A percentile compares a stretch with the other conserved stretches of the same genome.
phyloP scores from a whole-genome alignment of 2,797 vertebrate species.

The Helostoma temminkii region DNA sequence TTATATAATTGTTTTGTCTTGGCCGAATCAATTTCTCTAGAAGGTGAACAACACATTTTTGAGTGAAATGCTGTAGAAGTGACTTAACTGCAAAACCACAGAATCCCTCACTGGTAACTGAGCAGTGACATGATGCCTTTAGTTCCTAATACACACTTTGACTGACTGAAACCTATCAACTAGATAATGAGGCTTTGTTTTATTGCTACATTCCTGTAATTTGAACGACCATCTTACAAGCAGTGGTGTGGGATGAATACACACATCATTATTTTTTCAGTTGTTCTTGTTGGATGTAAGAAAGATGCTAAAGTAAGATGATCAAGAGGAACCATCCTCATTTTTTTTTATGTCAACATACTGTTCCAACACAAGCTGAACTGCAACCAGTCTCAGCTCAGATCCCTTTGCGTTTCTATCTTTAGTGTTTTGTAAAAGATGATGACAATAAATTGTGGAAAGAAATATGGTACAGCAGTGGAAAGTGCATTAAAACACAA shows the following conservation, averaged over 20 bases:
- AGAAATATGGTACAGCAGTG: constrained; percentile 39
- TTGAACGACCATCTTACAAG: constrained; percentile 1
- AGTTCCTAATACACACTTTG: background rate
- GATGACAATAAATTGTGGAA: constrained; percentile 16
- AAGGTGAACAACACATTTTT: constrained; percentile 1
- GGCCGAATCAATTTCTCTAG: background rate
- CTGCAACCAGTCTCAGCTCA: constrained; percentile 25
- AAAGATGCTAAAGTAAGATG: constrained; percentile 2
- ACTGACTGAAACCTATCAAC: constrained; percentile 28
- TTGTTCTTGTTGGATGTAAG: constrained; percentile 23
- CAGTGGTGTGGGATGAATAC: constrained; percentile 6
- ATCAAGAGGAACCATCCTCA: constrained; percentile 12
- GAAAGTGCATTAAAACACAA: constrained; percentile 39
- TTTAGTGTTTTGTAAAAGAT: constrained; percentile 49
- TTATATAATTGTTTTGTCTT: background rate
- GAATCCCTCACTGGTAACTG: background rate
- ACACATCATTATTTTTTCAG: constrained; percentile 17
- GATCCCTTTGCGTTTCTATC: constrained; percentile 7
- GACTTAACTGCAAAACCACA: constrained; percentile 15
- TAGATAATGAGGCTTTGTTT: constrained; percentile 11
- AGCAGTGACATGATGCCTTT: background rate
- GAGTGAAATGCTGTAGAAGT: constrained; percentile 1
- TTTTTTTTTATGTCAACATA: constrained; percentile 21
- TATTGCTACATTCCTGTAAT: constrained; percentile 21
- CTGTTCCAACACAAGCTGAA: background rate